Percentiles rank a stretch among this genome's conserved stretches.
phyloP scores from a whole-genome alignment of 2,797 vertebrate genomes.

The Chaetophractus vellerosus region DNA sequence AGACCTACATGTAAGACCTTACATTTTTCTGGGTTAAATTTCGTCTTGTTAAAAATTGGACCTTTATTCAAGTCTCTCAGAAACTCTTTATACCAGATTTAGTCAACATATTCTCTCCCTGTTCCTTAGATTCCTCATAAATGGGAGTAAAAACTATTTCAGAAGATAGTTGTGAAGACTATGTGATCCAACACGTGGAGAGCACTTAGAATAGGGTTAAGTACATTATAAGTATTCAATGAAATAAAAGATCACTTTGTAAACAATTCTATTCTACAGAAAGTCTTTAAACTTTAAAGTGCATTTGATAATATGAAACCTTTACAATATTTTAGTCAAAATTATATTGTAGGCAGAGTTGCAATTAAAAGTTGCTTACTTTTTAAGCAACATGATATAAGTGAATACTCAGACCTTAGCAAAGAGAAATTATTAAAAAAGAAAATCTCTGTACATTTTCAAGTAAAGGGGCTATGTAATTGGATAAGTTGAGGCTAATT shows the following conservation, averaged over 20 bases:
- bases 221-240: neutral
- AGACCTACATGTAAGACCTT: neutral
- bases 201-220: neutral
- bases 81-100: slow-evolving; percentile 5
- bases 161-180: neutral
- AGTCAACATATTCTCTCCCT: neutral
- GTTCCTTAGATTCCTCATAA: neutral
- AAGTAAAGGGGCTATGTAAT: neutral
- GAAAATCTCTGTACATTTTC: slow-evolving; percentile 28
- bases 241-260: slow-evolving; percentile 54
- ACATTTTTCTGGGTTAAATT: neutral
- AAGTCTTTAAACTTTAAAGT: slow-evolving; percentile 41
- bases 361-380: slow-evolving; percentile 34
- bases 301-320: slow-evolving; percentile 26
- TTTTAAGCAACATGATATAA: neutral
- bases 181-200: neutral
- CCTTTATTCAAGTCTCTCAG: neutral
- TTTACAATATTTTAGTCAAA: slow-evolving; percentile 64
- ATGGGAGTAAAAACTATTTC: neutral
- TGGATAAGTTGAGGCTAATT: slow-evolving; percentile 63
- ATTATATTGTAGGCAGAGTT: neutral
- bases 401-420: neutral
- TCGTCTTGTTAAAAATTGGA: slow-evolving; percentile 32
- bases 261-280: neutral
- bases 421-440: neutral